These are phyloP conservation scores for Lepus europaeus DNA, from an alignment of 2,113 vertebrate species.

Conservation along the genomic window DNA sequence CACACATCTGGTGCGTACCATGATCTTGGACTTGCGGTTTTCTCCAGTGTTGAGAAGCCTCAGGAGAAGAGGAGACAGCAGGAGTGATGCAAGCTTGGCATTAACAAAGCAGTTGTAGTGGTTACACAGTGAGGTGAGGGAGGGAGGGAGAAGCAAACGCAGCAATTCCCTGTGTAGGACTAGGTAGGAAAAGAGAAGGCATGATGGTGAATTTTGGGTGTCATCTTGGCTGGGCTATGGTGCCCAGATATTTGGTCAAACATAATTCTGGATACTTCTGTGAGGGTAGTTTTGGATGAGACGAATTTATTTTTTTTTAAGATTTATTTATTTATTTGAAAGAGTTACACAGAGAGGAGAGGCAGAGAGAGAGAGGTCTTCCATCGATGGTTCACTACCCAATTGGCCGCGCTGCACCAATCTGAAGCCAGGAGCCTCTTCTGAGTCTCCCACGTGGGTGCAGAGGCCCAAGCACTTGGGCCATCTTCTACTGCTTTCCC, in stretches of 20 bases:
- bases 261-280: background rate
- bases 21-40: background rate
- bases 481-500: too few relatives aligned
- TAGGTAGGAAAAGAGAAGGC: background rate
- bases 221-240: background rate
- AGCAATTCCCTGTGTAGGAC: background rate
- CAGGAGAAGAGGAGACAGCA: background rate
- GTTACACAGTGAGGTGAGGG: background rate
- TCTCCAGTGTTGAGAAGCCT: conserved; percentile 36
- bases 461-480: too few relatives aligned
- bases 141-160: background rate
- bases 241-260: background rate
- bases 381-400: too few relatives aligned
- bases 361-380: too few relatives aligned
- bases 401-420: too few relatives aligned
- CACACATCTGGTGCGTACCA: background rate
- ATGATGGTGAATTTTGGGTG: background rate
- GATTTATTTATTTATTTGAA: too few relatives aligned
- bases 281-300: conserved; percentile 1
- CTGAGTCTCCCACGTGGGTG: too few relatives aligned
- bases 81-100: background rate
- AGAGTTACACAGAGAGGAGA: too few relatives aligned
- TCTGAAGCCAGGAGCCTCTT: too few relatives aligned
- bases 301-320: background rate
- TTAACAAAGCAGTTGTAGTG: background rate